Base-by-base conservation (phyloP, 2,888 invertebrate genomes). In the Ophion slaviceki region DNA sequence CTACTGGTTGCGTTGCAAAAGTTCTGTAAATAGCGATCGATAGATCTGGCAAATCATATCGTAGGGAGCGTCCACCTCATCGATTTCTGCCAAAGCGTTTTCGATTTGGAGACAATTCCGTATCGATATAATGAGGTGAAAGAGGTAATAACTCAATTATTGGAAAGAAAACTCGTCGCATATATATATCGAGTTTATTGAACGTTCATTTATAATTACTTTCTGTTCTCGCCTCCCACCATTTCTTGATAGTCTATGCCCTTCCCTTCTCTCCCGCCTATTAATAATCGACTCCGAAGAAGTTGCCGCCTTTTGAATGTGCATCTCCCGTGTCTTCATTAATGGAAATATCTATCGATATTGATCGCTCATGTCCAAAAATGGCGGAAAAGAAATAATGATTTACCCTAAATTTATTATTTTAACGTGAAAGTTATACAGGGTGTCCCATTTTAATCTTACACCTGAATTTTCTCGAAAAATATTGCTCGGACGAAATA, bases 21-120 rank as follows among this genome's bases (percentile, higher is more conserved):
- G 36, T 62, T 45, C 24, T 24, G 36, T 24, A 36, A 74, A 40
- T 72, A 4, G 24, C 40, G 10, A 68, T 68, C 77, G 40, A 32
- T 78, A 3, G 64, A 64, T 57, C 67, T 45, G 17, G 53, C 40
- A 36, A 83, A 78, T 78, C 72, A 78, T 72, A 72, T 68, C 67
- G 78, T 53, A 10, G 40, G 62, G 76, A 81, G 59, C 66, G 66
- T 67, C 10, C 28, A 24, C 8, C 47, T 14, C 47, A 47, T 64
- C 11, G 28, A 72, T 67, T 79, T 80, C 75, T 70, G 45, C 45
- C 45, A 59, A 53, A 45, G 62, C 47, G 53, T 24, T 76, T 80
- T 80, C 66, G 20, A 67, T 80, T 71, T 80, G 66, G 72, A 62
- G 64, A 57, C 47, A 24, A 59, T 57, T 7, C 61, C 2, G 32